Conservation (phyloP, 2,113 vertebrate species). For the Dromaius novaehollandiae region DNA sequence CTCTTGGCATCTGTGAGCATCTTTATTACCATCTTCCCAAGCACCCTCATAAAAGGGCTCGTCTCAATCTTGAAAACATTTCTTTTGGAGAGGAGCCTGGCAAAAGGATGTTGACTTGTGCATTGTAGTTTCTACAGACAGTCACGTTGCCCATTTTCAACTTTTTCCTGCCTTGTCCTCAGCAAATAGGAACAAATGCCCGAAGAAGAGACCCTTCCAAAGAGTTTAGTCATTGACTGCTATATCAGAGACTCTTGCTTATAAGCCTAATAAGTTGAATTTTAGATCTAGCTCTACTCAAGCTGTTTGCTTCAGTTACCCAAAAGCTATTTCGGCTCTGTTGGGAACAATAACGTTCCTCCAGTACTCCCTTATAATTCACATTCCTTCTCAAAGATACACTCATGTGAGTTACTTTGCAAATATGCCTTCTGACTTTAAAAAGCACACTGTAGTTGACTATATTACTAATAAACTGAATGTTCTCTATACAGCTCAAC, state of each 20-base stretch:
- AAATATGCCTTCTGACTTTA: background rate
- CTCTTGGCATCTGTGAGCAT: background rate
- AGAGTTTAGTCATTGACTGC: background rate
- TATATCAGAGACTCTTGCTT: background rate
- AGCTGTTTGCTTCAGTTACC: background rate
- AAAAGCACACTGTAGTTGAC: background rate
- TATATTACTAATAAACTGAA: background rate
- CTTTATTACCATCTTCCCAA: background rate
- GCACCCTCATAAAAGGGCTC: background rate
- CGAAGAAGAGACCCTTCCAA: background rate
- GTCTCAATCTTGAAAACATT: background rate
- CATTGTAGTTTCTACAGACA: background rate
- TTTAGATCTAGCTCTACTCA: background rate
- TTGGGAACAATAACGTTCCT: background rate
- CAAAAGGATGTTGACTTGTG: background rate
- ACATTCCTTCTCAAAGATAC: background rate
- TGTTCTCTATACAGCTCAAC: conserved; percentile 9
- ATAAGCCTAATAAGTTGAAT: background rate
- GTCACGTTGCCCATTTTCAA: background rate
- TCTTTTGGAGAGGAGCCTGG: background rate
- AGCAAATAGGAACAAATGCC: background rate
- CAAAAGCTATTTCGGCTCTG: background rate
- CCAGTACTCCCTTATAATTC: background rate
- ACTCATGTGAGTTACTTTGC: background rate
- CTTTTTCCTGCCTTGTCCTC: background rate